These are phyloP conservation scores for Equus quagga DNA, from an alignment of 2,113 vertebrate genomes.

Conservation along the genomic window DNA sequence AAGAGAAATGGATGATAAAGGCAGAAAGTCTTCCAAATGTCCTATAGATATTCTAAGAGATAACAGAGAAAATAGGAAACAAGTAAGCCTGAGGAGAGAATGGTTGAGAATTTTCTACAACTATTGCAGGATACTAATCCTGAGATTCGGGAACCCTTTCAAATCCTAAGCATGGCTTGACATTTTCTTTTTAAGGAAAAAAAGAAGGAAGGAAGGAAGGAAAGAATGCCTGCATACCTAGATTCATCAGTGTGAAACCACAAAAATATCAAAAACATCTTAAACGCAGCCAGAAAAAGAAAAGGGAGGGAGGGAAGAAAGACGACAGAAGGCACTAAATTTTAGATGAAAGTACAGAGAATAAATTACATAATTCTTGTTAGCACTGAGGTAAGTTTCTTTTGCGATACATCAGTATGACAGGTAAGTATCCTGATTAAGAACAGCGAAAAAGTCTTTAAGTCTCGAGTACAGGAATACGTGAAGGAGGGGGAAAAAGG, in stretches of 20 bases:
- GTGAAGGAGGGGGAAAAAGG: not conserved
- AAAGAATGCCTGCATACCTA: not conserved
- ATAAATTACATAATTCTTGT: not conserved
- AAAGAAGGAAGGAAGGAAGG: not conserved
- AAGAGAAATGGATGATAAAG: not conserved
- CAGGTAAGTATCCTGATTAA: not conserved
- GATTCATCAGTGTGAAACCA: not conserved
- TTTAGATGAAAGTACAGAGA: slow-evolving; percentile 5
- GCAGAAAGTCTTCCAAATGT: not conserved
- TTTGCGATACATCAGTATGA: not conserved
- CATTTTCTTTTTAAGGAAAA: not conserved
- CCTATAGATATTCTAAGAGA: not conserved
- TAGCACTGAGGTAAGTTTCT: not conserved
- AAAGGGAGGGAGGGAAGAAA: not conserved
- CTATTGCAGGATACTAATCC: not conserved
- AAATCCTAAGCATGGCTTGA: not conserved
- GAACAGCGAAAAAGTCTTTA: not conserved
- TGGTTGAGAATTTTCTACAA: not conserved
- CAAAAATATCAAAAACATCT: not conserved
- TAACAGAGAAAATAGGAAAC: not conserved
- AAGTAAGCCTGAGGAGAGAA: not conserved
- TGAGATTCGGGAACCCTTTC: not conserved
- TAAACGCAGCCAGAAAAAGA: not conserved
- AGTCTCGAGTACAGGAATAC: not conserved
- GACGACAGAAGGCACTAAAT: not conserved